Evolutionary conservation across 2,888 invertebrate species (phyloP).

Genomic region (Tenthredo mesomela): DNA sequence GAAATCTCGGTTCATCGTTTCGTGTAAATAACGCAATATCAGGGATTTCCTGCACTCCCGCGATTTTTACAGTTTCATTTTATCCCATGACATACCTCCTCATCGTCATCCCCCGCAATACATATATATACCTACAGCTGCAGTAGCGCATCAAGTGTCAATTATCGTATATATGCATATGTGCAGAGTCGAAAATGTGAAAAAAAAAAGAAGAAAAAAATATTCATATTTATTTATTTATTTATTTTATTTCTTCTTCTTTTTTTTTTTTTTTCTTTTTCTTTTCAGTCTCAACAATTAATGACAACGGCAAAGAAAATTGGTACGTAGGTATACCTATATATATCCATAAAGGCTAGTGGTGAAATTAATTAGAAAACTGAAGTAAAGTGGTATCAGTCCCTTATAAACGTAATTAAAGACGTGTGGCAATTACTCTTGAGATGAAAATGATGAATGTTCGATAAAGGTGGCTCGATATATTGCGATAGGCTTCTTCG

Average conservation of each 20-base stretch:
- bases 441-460: not conserved
- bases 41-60: not conserved
- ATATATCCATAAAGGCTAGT: not conserved
- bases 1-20: conserved; percentile 42
- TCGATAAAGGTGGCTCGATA: conserved; percentile 1
- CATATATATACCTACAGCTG: not conserved
- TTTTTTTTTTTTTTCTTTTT: too few species aligned
- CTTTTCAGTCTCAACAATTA: too few species aligned
- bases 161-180: not conserved
- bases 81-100: not conserved
- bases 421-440: conserved; percentile 28
- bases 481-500: conserved; percentile 5
- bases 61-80: not conserved
- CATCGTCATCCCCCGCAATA: not conserved
- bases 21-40: conserved; percentile 48
- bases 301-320: not conserved
- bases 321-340: not conserved
- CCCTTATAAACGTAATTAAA: not conserved
- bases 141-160: not conserved
- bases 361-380: conserved; percentile 12
- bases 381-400: not conserved
- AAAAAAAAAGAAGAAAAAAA: not conserved
- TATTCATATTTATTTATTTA: too few species aligned
- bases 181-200: not conserved
- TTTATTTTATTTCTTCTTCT: too few species aligned